These are phyloP conservation scores for Cyprinodon variegatus DNA, from an alignment of 2,113 vertebrate species.

Conservation along the genomic window DNA sequence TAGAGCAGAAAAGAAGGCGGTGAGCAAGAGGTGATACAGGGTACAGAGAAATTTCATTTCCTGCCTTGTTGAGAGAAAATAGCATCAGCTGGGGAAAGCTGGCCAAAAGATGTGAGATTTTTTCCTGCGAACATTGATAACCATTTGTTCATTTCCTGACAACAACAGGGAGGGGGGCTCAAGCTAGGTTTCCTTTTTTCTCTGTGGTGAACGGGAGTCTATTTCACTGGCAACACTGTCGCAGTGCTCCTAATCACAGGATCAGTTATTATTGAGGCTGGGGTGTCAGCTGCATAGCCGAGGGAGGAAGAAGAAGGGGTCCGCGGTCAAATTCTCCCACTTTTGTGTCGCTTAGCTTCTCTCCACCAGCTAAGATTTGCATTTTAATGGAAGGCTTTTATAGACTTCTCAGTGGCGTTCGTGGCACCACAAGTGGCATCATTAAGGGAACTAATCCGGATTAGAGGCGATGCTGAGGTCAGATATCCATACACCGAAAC, in stretches of 20 bases:
- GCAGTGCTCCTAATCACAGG: constrained; percentile 88
- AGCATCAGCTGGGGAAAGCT: constrained; percentile 94
- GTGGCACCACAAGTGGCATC: constrained; percentile 98
- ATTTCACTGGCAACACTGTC: constrained; percentile 85
- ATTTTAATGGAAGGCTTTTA: constrained; percentile 99
- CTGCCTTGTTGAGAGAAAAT: constrained; percentile 89
- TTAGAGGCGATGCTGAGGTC: constrained; percentile 97
- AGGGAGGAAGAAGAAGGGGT: constrained; percentile 65
- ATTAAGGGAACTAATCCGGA: constrained; percentile 99
- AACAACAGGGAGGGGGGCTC: constrained; percentile 88
- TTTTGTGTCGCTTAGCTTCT: constrained; percentile 91
- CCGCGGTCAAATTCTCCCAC: constrained; percentile 87
- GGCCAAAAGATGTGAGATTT: constrained; percentile 90
- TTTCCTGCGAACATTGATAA: constrained; percentile 91
- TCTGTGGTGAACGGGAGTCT: constrained; percentile 79
- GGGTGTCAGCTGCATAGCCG: constrained; percentile 51
- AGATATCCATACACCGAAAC: constrained; percentile 91
- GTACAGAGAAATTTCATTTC: constrained; percentile 92
- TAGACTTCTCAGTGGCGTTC: constrained; percentile 95
- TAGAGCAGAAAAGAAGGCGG: constrained; percentile 43
- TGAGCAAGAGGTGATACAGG: constrained; percentile 49
- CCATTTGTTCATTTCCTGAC: constrained; percentile 99
- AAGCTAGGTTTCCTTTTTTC: constrained; percentile 85
- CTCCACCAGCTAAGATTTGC: constrained; percentile 96
- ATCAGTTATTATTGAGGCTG: constrained; percentile 89